phyloP scores from a whole-genome alignment of 2,888 invertebrate species.

The Uloborus plumipes region DNA sequence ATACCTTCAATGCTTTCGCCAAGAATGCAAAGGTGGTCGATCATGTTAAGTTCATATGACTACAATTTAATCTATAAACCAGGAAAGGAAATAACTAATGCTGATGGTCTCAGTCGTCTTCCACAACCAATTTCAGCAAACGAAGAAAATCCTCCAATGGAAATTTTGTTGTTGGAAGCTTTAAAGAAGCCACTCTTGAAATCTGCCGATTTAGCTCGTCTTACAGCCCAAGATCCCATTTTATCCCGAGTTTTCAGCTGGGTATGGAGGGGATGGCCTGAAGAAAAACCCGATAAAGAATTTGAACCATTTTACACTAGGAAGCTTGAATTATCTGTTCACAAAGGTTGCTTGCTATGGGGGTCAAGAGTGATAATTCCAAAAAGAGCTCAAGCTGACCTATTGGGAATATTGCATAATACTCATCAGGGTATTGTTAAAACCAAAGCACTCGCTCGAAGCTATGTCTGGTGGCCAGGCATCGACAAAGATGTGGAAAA shows the following conservation, averaged over 20 bases:
- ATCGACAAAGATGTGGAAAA: not conserved
- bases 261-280: constrained; percentile 6
- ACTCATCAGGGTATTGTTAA: constrained; percentile 18
- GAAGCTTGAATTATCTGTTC: not conserved
- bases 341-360: not conserved
- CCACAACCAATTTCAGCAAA: not conserved
- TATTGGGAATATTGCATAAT: not conserved
- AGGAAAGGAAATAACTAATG: not conserved
- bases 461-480: not conserved
- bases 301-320: not conserved
- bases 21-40: constrained; percentile 25
- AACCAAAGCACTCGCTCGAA: not conserved
- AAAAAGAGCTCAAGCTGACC: too few species aligned
- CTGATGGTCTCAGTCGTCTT: not conserved
- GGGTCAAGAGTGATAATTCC: too few species aligned
- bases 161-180: not conserved
- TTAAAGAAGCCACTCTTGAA: not conserved
- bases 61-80: constrained; percentile 6
- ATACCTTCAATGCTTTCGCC: constrained; percentile 13
- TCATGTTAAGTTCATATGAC: not conserved
- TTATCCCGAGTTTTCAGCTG: constrained; percentile 16
- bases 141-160: not conserved
- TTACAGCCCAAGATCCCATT: not conserved
- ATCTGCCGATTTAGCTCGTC: not conserved
- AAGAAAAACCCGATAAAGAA: not conserved